Evolutionary conservation across 2,888 invertebrate species (phyloP), one percentile per base, ranked within the genome.

Genomic region (Masnerella sp.): DNA sequence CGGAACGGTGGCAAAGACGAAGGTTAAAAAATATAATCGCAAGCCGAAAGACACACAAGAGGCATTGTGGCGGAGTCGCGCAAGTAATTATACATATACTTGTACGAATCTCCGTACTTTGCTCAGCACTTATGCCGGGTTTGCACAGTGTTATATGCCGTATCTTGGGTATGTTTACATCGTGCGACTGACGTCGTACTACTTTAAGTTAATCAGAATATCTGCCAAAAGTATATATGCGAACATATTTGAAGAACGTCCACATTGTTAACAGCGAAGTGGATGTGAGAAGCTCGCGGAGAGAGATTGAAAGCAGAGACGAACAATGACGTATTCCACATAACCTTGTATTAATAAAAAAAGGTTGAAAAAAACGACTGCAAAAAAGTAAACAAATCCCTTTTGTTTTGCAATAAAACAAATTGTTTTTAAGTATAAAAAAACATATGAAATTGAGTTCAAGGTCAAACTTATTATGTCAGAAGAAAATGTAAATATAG

Each of bases 201-300:
- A 52, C 38, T 38, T 52, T 38, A 52, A 52, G 38, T 52, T 52
- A 52, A 52, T 52, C 28, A 52, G 52, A 25, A 38, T 52, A 52
- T 38, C 36, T 20, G 25, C 38, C 52, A 52, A 38, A 52, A 52
- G 32, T 52, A 52, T 38, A 52, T 52, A 52, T 38, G 28, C 38
- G 32, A 38, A 38, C 17, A n/a, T 52, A 52, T 52, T 52, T 52
- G 52, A 52, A 52, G 38, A 52, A 20, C 52, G 28, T 52, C 25
- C 38, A 52, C 38, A 52, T 52, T 38, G 52, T 51, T 51, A 51
- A 51, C 28, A 22, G 36, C 14, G 12, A 51, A 51, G 45, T 28
- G 45, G 36, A 32, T 4, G 36, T 14, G 28, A 28, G 45, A 5
- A 36, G 20, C 22, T 32, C 14, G 14, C 34, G 34, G 20, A 51